Percentiles rank a stretch among this genome's conserved stretches.
Evolutionary conservation across 92 coral and sea anemone genomes (phyloP).

Genomic region (Epizoanthus stellaris): DNA sequence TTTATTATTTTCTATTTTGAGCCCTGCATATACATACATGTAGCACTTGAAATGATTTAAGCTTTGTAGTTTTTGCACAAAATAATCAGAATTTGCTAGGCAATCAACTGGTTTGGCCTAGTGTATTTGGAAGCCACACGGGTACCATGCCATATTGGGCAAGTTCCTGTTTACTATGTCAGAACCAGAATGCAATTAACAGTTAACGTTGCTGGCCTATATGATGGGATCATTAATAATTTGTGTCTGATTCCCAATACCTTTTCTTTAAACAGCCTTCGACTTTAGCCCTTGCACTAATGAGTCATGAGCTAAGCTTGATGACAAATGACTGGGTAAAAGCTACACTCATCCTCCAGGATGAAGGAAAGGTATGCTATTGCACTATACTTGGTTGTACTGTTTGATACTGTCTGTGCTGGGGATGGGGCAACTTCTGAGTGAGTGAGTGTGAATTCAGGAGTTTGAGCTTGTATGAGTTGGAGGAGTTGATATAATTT

Average conservation of each 20-base stretch:
- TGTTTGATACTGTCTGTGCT: background rate
- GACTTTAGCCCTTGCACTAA: constrained; percentile 67
- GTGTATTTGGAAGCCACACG: too few species aligned
- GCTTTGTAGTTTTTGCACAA: background rate
- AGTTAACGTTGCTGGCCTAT: too few species aligned
- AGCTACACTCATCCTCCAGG: constrained; percentile 66
- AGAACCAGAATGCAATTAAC: too few species aligned
- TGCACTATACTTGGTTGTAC: background rate
- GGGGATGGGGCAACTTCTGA: background rate
- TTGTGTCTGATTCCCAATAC: background rate
- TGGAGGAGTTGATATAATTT: too few species aligned
- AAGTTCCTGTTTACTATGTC: background rate
- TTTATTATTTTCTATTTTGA: too few species aligned
- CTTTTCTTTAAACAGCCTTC: constrained; percentile 55
- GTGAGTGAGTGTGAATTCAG: too few species aligned
- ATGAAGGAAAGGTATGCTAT: constrained; percentile 60
- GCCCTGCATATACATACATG: too few species aligned
- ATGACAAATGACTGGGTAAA: constrained; percentile 67
- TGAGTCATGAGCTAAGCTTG: constrained; percentile 64
- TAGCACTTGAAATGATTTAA: too few species aligned
- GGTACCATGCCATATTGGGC: background rate
- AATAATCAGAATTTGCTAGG: too few species aligned
- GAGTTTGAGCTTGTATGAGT: too few species aligned
- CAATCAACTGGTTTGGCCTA: too few species aligned
- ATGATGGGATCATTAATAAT: background rate